Evolutionary conservation across 1,140 invertebrate species (phyloP).

Genomic region (Chironomus striatipennis): DNA sequence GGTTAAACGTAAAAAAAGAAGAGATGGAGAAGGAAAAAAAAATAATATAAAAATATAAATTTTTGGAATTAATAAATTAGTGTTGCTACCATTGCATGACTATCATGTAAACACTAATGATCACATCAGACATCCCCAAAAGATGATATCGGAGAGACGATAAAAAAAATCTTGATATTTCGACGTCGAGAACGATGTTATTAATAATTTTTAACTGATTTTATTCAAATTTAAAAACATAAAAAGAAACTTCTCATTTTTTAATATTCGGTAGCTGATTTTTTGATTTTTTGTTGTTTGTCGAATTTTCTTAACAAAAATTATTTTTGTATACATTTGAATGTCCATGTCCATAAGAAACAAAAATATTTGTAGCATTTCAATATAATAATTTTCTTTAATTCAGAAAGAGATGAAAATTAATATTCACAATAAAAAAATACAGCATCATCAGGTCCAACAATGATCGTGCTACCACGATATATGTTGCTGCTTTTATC

Average conservation of each 20-base stretch:
- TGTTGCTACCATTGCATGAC: neutral
- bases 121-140: neutral
- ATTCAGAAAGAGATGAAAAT: too few species aligned
- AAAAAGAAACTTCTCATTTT: neutral
- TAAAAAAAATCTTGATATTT: constrained; percentile 5
- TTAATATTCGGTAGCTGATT: constrained; percentile 22
- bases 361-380: neutral
- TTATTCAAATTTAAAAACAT: constrained; percentile 17
- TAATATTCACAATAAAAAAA: neutral
- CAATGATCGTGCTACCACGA: neutral
- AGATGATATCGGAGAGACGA: neutral
- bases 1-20: neutral
- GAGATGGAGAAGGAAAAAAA: constrained; percentile 6
- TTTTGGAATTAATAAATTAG: neutral
- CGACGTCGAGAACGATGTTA: constrained; percentile 9
- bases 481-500: too few species aligned
- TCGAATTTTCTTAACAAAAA: neutral
- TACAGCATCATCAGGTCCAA: neutral
- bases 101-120: neutral
- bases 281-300: constrained; percentile 20
- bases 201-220: constrained; percentile 21
- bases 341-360: too few species aligned
- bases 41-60: neutral
- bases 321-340: too few species aligned
- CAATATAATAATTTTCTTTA: neutral